A percentile compares a stretch with the other conserved stretches of the same genome.
These are phyloP conservation scores for Riptortus pedestris DNA, from an alignment of 1,140 invertebrate genomes.

Conservation along the genomic window DNA sequence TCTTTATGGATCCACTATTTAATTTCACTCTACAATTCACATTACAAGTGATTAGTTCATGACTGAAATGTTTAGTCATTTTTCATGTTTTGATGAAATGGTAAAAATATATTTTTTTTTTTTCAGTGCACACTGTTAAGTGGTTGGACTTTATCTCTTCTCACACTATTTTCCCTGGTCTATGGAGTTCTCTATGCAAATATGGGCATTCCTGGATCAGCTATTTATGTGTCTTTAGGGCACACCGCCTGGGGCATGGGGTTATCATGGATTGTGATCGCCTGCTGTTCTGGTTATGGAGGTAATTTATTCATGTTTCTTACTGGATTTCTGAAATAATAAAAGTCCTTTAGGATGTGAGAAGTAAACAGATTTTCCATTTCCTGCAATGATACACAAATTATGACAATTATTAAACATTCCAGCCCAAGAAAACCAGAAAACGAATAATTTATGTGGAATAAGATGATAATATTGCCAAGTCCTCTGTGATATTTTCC, in stretches of 20 bases:
- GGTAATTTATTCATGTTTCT: slow-evolving; percentile 35
- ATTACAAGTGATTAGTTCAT: no score
- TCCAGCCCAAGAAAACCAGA: no score
- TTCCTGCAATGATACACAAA: no score
- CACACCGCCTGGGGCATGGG: slow-evolving; percentile 63
- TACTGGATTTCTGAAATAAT: neutral
- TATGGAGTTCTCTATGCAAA: slow-evolving; percentile 64
- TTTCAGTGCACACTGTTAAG: slow-evolving; percentile 2
- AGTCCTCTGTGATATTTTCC: no score
- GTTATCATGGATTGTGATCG: slow-evolving; percentile 68
- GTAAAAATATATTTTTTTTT: slow-evolving; percentile 1
- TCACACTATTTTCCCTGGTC: slow-evolving; percentile 43
- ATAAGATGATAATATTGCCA: no score
- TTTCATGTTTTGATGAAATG: neutral
- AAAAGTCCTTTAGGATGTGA: no score
- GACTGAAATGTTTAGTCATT: no score
- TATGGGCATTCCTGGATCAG: slow-evolving; percentile 47
- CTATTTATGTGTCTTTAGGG: slow-evolving; percentile 45
- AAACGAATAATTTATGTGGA: no score
- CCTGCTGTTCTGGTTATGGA: slow-evolving; percentile 65
- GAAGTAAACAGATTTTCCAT: no score
- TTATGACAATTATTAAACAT: no score
- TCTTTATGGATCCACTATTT: no score
- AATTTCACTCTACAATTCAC: no score
- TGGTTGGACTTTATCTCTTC: slow-evolving; percentile 19